A percentile compares a stretch with the other conserved stretches of the same genome.
Conservation (phyloP, 2,113 vertebrate species). For the Paralichthys olivaceus region DNA sequence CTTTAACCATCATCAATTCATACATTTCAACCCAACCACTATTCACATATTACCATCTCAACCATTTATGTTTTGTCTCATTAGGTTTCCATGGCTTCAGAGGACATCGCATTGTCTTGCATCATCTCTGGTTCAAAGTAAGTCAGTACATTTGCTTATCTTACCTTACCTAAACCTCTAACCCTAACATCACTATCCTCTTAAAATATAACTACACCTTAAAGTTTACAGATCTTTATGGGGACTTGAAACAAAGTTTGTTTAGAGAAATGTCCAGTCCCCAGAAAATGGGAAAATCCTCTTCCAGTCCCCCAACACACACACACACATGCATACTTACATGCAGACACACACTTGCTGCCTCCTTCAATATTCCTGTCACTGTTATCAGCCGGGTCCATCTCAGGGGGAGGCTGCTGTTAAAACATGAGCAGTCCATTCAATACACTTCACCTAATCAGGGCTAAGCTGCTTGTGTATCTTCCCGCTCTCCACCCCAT, state of each 20-base stretch:
- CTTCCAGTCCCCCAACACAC: neutral
- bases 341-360: neutral
- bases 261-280: neutral
- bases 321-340: conserved; percentile 2
- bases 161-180: no score
- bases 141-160: no score
- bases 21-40: no score
- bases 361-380: conserved; percentile 37
- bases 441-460: conserved; percentile 55
- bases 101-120: no score
- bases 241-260: no score
- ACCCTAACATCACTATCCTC: no score
- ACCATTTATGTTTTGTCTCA: neutral
- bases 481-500: conserved; percentile 36
- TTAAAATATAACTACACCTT: no score
- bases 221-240: no score
- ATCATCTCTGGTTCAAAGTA: no score
- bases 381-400: conserved; percentile 36
- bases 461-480: conserved; percentile 46
- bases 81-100: no score
- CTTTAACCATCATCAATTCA: no score
- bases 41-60: neutral
- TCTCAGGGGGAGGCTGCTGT: conserved; percentile 44
- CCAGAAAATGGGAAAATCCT: neutral
- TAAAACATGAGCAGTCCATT: conserved; percentile 56